Evolutionary conservation across 2,113 vertebrate genomes (phyloP), one percentile per base, ranked within the genome.

Genomic region (Neoarius graeffei): DNA sequence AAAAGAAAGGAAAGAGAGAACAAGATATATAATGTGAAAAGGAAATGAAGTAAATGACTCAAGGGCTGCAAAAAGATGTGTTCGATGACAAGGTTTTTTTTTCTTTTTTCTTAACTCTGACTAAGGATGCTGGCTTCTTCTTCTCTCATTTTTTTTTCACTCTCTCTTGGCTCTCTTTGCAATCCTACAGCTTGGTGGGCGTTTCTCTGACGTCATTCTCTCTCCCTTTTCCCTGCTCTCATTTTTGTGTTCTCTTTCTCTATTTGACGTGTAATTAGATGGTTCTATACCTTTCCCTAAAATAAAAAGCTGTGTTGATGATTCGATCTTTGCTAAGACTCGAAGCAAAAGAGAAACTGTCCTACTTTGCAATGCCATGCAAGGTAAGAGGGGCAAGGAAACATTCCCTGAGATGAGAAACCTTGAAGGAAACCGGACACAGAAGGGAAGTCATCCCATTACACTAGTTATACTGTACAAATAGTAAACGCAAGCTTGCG

Each of bases 161-260:
- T 23, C 62, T 76, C 52, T 88, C 71, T 86, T 64, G 50, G 86
- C 66, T 87, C 42, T 20, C 20, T 77, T 64, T 86, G 59, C 52
- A 77, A 85, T 79, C 48, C 81, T 71, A 52, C 10, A 42, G 69
- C 60, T 62, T 88, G n/a, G 69, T 83, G 54, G 86, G 86, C 59
- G 74, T 90, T 90, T 50, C 60, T 79, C 67, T 42, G 77, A 50
- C 27, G 69, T 74, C 81, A 83, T 79, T 87, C n/a, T 81, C 54
- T 80, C 77, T 35, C 20, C 59, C 54, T 87, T 62, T 54, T 23
- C 66, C 59, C 57, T 17, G 52, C 83, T 57, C 59, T 62, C 48
- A 57, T 64, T 73, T 81, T 60, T 56, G 35, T 73, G 62, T 71
- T 67, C 74, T 56, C 27, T n/a, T 81, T 27, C n/a, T 81, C 73